These are phyloP conservation scores for Paguma larvata DNA, from an alignment of 2,797 vertebrate genomes.

Conservation along the genomic window DNA sequence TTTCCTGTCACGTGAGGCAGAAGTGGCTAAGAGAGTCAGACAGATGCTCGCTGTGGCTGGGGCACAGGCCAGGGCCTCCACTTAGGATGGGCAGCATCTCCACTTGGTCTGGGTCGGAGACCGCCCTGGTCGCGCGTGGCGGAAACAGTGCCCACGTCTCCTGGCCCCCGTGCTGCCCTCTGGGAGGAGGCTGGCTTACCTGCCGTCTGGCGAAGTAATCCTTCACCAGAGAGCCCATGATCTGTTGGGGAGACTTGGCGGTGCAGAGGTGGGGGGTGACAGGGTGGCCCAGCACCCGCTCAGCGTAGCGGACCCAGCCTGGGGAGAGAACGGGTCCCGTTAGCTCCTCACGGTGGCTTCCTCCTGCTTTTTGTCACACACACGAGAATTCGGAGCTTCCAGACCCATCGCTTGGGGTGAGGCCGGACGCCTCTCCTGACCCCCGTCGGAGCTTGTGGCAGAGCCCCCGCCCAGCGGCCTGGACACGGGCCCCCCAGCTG, in stretches of 20 bases:
- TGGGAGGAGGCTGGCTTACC: slow-evolving; percentile 86
- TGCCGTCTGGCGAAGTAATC: slow-evolving; percentile 96
- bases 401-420: not conserved
- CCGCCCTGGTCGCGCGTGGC: accelerated
- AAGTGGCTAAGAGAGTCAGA: not conserved
- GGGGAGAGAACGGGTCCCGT: not conserved
- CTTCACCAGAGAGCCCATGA: slow-evolving; percentile 98
- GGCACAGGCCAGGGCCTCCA: not conserved
- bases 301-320: slow-evolving; percentile 98
- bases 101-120: not conserved
- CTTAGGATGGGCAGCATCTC: not conserved
- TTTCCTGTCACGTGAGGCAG: not conserved
- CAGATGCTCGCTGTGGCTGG: not conserved
- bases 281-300: slow-evolving; percentile 94
- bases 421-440: not conserved
- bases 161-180: accelerated
- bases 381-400: not conserved
- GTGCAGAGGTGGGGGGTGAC: slow-evolving; percentile 97
- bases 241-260: slow-evolving; percentile 96
- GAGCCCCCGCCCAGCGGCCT: too few relatives aligned
- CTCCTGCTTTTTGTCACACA: not conserved
- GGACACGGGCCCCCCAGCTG: not conserved
- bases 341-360: not conserved
- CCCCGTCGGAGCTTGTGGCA: accelerated
- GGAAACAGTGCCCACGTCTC: not conserved